Evolutionary conservation across 2,113 vertebrate genomes (phyloP).

Genomic region (Scophthalmus maximus): DNA sequence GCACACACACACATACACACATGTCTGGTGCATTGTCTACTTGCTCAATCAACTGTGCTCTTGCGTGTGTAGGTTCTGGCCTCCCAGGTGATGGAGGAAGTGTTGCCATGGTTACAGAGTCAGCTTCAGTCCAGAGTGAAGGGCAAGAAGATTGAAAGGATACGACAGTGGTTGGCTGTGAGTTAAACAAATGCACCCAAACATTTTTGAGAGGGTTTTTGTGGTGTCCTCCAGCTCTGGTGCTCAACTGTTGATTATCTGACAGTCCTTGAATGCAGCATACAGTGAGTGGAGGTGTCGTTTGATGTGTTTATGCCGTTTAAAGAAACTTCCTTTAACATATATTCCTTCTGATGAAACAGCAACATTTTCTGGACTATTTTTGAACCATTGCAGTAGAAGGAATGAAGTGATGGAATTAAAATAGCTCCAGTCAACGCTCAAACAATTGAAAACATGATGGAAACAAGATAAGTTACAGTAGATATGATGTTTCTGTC

Average conservation of each 20-base stretch:
- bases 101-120: slow-evolving; percentile 89
- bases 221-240: not conserved
- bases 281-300: not conserved
- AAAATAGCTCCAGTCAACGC: too few species aligned
- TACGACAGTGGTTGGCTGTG: slow-evolving; percentile 89
- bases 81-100: slow-evolving; percentile 92
- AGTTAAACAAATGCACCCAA: slow-evolving; percentile 31
- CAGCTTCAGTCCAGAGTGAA: slow-evolving; percentile 90
- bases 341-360: too few species aligned
- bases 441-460: too few species aligned
- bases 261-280: not conserved
- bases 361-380: too few species aligned
- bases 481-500: too few species aligned
- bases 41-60: slow-evolving; percentile 8
- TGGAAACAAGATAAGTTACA: too few species aligned
- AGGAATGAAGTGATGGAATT: too few species aligned
- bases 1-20: not conserved
- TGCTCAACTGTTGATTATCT: not conserved
- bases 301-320: too few species aligned
- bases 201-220: not conserved
- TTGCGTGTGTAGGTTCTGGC: slow-evolving; percentile 80
- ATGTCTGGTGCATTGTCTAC: not conserved
- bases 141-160: slow-evolving; percentile 90
- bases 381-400: too few species aligned
- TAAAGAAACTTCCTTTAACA: too few species aligned